A percentile compares a stretch with the other conserved stretches of the same genome.
Conservation (phyloP, 2,113 vertebrate genomes). For the Nibea coibor region DNA sequence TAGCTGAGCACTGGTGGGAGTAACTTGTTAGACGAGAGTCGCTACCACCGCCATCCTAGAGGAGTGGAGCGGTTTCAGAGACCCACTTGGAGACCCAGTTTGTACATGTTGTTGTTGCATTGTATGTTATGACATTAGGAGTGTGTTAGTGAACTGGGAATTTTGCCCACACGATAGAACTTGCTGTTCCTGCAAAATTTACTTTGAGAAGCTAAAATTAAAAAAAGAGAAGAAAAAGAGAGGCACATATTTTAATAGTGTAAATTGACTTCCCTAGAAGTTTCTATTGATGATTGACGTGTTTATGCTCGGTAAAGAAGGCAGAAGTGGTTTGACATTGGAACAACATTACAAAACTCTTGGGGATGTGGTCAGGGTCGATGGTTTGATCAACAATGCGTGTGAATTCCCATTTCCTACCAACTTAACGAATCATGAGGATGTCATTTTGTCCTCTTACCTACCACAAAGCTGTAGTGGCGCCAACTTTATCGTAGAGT, state of each 20-base stretch:
- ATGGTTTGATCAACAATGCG: constrained; percentile 22
- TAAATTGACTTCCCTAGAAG: neutral
- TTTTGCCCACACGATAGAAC: neutral
- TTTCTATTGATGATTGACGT: constrained; percentile 23
- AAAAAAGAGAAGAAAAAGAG: neutral
- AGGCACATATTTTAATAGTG: neutral
- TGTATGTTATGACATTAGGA: neutral
- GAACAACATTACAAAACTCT: constrained; percentile 16
- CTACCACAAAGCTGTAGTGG: constrained; percentile 19
- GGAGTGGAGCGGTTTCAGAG: too few species aligned
- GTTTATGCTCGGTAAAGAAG: constrained; percentile 23
- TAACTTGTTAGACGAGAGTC: too few species aligned
- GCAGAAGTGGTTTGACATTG: constrained; percentile 15
- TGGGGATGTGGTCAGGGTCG: constrained; percentile 7
- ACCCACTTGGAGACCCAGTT: too few species aligned
- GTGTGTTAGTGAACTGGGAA: neutral
- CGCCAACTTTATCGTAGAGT: constrained; percentile 3
- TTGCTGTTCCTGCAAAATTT: neutral
- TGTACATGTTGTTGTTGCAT: too few species aligned
- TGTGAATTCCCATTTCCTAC: constrained; percentile 27
- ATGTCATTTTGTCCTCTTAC: constrained; percentile 2
- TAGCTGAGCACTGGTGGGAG: neutral
- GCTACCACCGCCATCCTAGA: neutral
- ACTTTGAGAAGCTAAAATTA: neutral
- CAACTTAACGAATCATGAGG: constrained; percentile 18